A percentile compares a stretch with the other conserved stretches of the same genome.
Evolutionary conservation across 2,797 vertebrate genomes (phyloP).

Genomic region (Pygocentrus nattereri): DNA sequence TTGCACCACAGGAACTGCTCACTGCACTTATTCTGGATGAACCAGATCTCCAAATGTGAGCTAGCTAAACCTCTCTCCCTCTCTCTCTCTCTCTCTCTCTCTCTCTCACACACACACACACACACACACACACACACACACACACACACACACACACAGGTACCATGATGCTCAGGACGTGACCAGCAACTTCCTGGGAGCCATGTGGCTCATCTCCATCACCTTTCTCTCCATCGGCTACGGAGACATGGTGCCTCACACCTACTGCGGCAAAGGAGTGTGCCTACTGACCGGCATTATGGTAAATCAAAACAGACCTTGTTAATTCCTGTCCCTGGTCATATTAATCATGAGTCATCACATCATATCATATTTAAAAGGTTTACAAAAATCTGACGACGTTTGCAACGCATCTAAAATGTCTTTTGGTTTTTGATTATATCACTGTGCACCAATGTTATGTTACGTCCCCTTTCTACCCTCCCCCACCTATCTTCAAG

Average conservation of each 20-base stretch:
- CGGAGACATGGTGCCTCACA: conserved; percentile 97
- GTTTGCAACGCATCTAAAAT: too few species aligned
- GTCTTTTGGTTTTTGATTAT: too few species aligned
- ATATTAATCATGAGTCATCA: too few species aligned
- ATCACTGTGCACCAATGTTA: too few species aligned
- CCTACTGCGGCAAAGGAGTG: conserved; percentile 97
- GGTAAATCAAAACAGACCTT: too few species aligned
- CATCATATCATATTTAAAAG: too few species aligned
- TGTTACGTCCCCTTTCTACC: too few species aligned
- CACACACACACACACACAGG: conserved; percentile 72
- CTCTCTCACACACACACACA: too few species aligned
- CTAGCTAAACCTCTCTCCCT: not conserved
- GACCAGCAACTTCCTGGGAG: conserved; percentile 97
- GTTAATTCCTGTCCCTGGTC: too few species aligned
- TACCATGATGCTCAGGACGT: conserved; percentile 98
- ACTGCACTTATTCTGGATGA: not conserved
- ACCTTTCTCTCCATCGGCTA: conserved; percentile 98
- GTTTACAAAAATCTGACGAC: too few species aligned
- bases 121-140: not conserved
- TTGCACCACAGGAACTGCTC: too few species aligned
- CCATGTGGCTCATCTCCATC: conserved; percentile 99
- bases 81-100: not conserved
- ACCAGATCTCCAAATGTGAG: not conserved
- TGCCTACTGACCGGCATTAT: conserved; percentile 98
- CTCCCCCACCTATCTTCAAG: too few species aligned